Percentiles rank a stretch among this genome's conserved stretches.
These are phyloP conservation scores for Chloroceryle inda DNA, from an alignment of 2,797 vertebrate species.

Conservation along the genomic window DNA sequence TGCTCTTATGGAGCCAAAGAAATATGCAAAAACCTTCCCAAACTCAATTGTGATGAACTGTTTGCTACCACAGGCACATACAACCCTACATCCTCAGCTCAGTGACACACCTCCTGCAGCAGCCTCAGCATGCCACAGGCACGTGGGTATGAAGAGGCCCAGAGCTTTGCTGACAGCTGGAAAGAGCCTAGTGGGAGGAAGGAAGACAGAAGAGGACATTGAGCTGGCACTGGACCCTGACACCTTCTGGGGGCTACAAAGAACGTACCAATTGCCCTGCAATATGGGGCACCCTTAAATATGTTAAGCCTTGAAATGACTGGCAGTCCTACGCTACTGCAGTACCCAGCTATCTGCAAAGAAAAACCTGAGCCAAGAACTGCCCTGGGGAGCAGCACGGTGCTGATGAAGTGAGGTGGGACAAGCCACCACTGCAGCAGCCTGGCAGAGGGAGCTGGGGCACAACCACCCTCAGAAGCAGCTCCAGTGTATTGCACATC, in stretches of 20 bases:
- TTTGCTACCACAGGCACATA: neutral
- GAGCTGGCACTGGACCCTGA: neutral
- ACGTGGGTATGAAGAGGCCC: accelerated
- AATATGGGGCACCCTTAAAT: neutral
- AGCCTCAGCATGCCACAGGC: neutral
- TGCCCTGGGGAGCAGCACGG: neutral
- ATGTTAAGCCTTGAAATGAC: neutral
- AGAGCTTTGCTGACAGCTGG: neutral
- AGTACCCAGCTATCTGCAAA: neutral
- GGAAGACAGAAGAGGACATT: neutral
- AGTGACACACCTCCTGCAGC: accelerated
- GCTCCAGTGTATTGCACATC: neutral
- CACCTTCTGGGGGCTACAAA: neutral
- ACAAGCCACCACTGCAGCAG: neutral
- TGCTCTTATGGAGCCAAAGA: neutral
- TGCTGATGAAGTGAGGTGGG: neutral
- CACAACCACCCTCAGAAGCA: neutral
- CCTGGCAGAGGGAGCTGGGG: neutral
- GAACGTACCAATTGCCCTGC: neutral
- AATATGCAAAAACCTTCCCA: neutral
- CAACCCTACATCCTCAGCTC: neutral
- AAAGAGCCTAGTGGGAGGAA: neutral
- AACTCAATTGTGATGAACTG: neutral
- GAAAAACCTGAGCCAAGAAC: neutral
- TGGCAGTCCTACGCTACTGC: neutral